Conservation (phyloP, 1,140 invertebrate genomes). For the roundworm (Caenorhabditis elegans) region DNA sequence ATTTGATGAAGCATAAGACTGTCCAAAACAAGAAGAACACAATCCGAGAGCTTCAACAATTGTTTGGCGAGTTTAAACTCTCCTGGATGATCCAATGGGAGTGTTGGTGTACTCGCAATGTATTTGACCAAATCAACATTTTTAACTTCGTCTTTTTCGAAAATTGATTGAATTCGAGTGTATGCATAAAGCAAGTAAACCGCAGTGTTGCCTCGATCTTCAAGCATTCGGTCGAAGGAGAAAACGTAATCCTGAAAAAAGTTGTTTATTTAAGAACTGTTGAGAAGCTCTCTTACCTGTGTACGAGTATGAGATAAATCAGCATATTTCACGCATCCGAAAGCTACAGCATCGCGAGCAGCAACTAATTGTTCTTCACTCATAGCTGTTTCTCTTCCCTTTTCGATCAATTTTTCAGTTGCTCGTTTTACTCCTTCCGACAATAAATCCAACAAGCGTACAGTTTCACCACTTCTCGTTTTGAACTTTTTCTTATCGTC, state of each 20-base stretch:
- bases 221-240: constrained; percentile 98
- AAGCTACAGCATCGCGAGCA: constrained; percentile 88
- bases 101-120: constrained; percentile 14
- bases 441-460: constrained; percentile 84
- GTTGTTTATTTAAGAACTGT: neutral
- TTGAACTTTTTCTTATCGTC: constrained; percentile 98
- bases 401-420: constrained; percentile 83
- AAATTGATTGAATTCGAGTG: constrained; percentile 84
- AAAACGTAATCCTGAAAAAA: constrained; percentile 85
- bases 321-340: constrained; percentile 97
- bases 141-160: constrained; percentile 75
- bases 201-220: constrained; percentile 97
- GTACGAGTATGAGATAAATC: constrained; percentile 90
- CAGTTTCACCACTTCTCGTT: constrained; percentile 93
- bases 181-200: constrained; percentile 94
- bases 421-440: constrained; percentile 87
- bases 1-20: constrained; percentile 84
- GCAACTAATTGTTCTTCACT: constrained; percentile 79
- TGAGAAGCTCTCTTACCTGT: constrained; percentile 58
- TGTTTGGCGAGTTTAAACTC: constrained; percentile 92
- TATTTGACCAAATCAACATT: constrained; percentile 48
- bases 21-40: constrained; percentile 79
- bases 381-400: constrained; percentile 82
- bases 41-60: constrained; percentile 72
- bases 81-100: constrained; percentile 80